A percentile compares a stretch with the other conserved stretches of the same genome.
These are phyloP conservation scores for Ormyrus rosae DNA, from an alignment of 2,888 invertebrate species.

Conservation along the genomic window DNA sequence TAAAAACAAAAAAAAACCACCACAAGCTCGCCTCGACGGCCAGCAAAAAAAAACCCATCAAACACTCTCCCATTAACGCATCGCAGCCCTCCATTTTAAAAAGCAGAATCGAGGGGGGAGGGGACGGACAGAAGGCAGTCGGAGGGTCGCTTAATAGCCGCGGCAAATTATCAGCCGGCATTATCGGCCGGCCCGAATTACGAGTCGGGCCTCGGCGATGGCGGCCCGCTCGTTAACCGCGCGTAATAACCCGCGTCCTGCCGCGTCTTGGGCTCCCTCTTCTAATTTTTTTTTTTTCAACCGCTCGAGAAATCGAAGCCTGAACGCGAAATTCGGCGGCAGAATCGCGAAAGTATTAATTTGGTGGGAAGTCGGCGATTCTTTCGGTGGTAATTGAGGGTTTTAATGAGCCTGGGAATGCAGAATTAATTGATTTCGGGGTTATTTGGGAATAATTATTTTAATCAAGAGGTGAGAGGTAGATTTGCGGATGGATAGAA, in stretches of 20 bases:
- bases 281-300: too few species aligned
- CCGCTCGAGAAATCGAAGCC: background rate
- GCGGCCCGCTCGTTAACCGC: conserved; percentile 68
- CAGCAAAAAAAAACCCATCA: too few species aligned
- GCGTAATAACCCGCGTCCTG: conserved; percentile 53
- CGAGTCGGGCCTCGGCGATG: conserved; percentile 68
- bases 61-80: conserved; percentile 5
- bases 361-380: too few species aligned
- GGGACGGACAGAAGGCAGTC: background rate
- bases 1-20: background rate
- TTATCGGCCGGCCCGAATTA: conserved; percentile 69
- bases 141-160: conserved; percentile 35
- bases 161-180: conserved; percentile 71
- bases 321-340: conserved; percentile 4
- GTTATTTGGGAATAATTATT: too few species aligned
- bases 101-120: background rate
- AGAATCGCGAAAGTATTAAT: background rate
- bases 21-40: too few species aligned
- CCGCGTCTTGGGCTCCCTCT: conserved; percentile 14
- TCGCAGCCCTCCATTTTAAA: conserved; percentile 24
- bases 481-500: too few species aligned
- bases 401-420: too few species aligned
- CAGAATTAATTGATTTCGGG: too few species aligned
- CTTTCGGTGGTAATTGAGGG: too few species aligned
- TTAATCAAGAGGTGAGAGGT: too few species aligned